Evolutionary conservation across 2,888 invertebrate genomes (phyloP).

Genomic region (Carcina quercana): DNA sequence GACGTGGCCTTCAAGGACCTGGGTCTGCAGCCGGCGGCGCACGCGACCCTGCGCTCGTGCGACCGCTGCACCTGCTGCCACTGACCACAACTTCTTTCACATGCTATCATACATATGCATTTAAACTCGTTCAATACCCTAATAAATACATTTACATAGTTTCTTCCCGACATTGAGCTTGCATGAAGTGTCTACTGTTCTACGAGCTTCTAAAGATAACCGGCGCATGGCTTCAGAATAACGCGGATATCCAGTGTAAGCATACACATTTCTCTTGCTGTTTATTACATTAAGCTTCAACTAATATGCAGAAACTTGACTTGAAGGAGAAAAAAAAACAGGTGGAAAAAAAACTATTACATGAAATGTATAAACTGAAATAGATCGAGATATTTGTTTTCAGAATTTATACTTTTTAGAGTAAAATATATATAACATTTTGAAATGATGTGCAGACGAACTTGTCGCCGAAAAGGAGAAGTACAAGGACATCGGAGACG

Average conservation of each 20-base stretch:
- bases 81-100: conserved; percentile 24
- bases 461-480: conserved; percentile 98
- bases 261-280: conserved; percentile 30
- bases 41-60: conserved; percentile 16
- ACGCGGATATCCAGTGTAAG: conserved; percentile 57
- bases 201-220: conserved; percentile 25
- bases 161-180: too few relatives aligned
- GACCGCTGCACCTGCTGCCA: conserved; percentile 58
- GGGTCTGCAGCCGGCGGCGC: conserved; percentile 37
- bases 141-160: too few relatives aligned
- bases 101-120: conserved; percentile 41
- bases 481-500: conserved; percentile 99
- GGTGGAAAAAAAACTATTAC: too few relatives aligned
- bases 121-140: too few relatives aligned
- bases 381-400: too few relatives aligned
- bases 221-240: conserved; percentile 69
- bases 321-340: conserved; percentile 20
- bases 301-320: conserved; percentile 54
- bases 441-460: conserved; percentile 81
- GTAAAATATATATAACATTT: not conserved
- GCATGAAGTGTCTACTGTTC: conserved; percentile 23
- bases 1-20: conserved; percentile 90
- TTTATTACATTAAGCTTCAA: conserved; percentile 26
- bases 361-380: too few relatives aligned
- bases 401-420: too few relatives aligned